Evolutionary conservation across 2,888 invertebrate genomes (phyloP).

Genomic region (Archaeoteleia sp.): DNA sequence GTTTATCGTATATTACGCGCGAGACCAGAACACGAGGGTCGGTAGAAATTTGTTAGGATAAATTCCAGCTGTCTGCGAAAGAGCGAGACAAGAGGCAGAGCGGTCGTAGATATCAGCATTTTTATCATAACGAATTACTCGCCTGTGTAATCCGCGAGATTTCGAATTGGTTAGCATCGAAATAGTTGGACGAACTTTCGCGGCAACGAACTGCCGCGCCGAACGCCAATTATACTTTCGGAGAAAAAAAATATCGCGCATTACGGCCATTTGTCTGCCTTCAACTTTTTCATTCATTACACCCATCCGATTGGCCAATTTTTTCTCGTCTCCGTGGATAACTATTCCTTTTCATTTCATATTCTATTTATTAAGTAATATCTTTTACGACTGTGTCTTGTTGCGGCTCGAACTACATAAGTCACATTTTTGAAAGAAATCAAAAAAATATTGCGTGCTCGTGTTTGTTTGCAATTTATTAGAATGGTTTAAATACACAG

Average conservation of each 20-base stretch:
- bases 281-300: constrained; percentile 71
- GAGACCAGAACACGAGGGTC: constrained; percentile 52
- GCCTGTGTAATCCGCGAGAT: constrained; percentile 70
- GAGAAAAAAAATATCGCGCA: constrained; percentile 56
- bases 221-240: constrained; percentile 66
- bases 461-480: no score
- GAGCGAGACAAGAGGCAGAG: constrained; percentile 42
- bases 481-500: no score
- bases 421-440: no score
- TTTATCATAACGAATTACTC: constrained; percentile 71
- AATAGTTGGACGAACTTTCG: constrained; percentile 66
- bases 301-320: constrained; percentile 31
- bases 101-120: constrained; percentile 56
- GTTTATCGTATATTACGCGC: constrained; percentile 65
- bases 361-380: neutral
- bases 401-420: no score
- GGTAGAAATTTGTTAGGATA: constrained; percentile 67
- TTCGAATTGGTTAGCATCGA: constrained; percentile 69
- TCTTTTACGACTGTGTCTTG: neutral
- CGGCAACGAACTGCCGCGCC: constrained; percentile 57
- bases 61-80: constrained; percentile 68
- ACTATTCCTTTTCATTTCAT: neutral
- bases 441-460: no score
- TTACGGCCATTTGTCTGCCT: constrained; percentile 65
- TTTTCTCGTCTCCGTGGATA: constrained; percentile 10